phyloP scores from a whole-genome alignment of 2,888 invertebrate genomes.

The Ophioninae sp. region DNA sequence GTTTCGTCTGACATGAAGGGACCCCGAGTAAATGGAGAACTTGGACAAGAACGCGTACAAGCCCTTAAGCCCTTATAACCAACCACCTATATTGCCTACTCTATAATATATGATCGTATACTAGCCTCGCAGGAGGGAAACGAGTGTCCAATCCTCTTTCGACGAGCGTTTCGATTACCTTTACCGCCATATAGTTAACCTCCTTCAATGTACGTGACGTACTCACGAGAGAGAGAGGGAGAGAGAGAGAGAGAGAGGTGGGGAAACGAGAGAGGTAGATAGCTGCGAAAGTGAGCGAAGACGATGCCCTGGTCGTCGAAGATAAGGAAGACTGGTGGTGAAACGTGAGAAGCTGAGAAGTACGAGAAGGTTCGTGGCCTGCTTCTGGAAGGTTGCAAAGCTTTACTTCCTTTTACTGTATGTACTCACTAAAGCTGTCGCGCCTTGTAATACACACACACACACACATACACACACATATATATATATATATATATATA shows the following conservation, averaged over 20 bases:
- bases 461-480: constrained; percentile 4
- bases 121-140: neutral
- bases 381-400: constrained; percentile 27
- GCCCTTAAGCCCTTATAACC: neutral
- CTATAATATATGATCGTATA: constrained; percentile 22
- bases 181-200: constrained; percentile 11
- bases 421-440: constrained; percentile 12
- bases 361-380: constrained; percentile 18
- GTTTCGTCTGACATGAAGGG: constrained; percentile 22
- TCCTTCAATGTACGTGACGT: constrained; percentile 29
- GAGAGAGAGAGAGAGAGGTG: neutral
- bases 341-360: constrained; percentile 49
- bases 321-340: constrained; percentile 48
- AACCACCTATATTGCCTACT: neutral
- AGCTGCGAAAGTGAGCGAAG: constrained; percentile 35
- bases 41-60: constrained; percentile 5
- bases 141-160: constrained; percentile 23
- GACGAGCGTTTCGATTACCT: constrained; percentile 32
- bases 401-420: constrained; percentile 30
- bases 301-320: constrained; percentile 39
- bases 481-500: constrained; percentile 11
- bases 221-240: neutral
- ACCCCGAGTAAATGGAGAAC: constrained; percentile 35
- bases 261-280: constrained; percentile 39
- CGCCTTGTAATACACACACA: constrained; percentile 5